phyloP scores from a whole-genome alignment of 2,888 invertebrate species.

The Pachymerium ferrugineum region DNA sequence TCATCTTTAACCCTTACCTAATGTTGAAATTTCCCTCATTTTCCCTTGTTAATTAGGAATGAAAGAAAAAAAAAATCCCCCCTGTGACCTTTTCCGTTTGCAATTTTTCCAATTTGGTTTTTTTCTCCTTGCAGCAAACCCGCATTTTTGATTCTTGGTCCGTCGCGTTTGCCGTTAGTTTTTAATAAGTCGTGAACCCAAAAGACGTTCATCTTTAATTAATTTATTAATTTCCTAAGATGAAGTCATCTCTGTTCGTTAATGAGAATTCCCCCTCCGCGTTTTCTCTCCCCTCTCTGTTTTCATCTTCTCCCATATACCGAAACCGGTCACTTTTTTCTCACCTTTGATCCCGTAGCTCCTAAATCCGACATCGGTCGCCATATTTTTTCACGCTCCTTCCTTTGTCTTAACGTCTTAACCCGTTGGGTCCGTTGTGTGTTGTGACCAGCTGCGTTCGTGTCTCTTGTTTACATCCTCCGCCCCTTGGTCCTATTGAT shows the following conservation, averaged over 20 bases:
- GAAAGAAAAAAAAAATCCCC: background rate
- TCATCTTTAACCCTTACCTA: background rate
- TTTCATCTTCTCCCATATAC: conserved; percentile 27
- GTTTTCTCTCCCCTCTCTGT: background rate
- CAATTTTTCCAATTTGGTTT: background rate
- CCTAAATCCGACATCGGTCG: conserved; percentile 24
- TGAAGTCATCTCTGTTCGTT: conserved; percentile 19
- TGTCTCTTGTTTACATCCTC: conserved; percentile 27
- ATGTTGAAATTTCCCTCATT: background rate
- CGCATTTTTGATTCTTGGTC: background rate
- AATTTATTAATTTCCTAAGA: conserved; percentile 27
- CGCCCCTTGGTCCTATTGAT: conserved; percentile 27
- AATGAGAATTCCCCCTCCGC: background rate
- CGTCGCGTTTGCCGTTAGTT: background rate
- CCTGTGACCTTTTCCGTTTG: background rate
- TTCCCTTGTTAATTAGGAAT: background rate
- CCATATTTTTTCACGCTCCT: conserved; percentile 23
- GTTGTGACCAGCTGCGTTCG: conserved; percentile 27
- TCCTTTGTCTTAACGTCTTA: conserved; percentile 27
- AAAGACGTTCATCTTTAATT: conserved; percentile 27
- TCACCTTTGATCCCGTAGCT: conserved; percentile 22
- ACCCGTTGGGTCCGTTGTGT: conserved; percentile 25
- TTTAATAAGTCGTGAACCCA: conserved; percentile 18
- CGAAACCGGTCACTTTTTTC: conserved; percentile 20
- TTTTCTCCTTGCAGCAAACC: background rate